These are phyloP conservation scores for Staurois parvus DNA, from an alignment of 2,797 vertebrate genomes.

Conservation along the genomic window DNA sequence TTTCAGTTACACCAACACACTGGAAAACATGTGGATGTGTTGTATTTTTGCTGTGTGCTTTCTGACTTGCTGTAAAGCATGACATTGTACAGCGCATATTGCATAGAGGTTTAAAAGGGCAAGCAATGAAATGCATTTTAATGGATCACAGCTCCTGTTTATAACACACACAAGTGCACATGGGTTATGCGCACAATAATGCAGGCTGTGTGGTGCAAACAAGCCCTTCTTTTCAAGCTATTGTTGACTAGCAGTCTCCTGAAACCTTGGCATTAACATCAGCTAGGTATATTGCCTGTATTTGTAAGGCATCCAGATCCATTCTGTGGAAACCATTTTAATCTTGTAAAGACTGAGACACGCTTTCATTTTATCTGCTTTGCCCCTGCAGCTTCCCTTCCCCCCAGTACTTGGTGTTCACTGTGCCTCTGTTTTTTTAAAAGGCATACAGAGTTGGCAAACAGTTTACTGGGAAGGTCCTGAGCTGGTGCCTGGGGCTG, in stretches of 20 bases:
- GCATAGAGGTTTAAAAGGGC: no score
- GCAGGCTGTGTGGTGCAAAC: no score
- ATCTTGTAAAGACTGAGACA: not conserved
- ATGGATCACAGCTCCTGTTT: no score
- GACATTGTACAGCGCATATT: no score
- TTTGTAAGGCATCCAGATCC: not conserved
- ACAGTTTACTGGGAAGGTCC: conserved; percentile 63
- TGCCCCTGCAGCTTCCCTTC: conserved; percentile 34
- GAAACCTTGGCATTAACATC: not conserved
- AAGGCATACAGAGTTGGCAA: conserved; percentile 61
- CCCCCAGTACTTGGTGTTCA: conserved; percentile 38
- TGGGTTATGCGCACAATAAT: no score
- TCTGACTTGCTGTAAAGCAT: no score
- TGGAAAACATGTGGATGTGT: no score
- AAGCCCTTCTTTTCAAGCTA: not conserved
- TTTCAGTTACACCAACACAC: no score
- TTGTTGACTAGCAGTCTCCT: not conserved
- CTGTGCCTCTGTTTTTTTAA: conserved; percentile 49
- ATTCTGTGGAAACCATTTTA: not conserved
- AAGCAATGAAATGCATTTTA: no score
- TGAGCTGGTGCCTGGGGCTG: conserved; percentile 67
- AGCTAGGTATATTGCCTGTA: not conserved
- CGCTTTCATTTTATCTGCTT: conserved; percentile 10
- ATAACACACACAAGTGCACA: no score
- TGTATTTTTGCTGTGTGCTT: no score